phyloP scores from a whole-genome alignment of 2,888 invertebrate genomes.

The Phasia obesa region DNA sequence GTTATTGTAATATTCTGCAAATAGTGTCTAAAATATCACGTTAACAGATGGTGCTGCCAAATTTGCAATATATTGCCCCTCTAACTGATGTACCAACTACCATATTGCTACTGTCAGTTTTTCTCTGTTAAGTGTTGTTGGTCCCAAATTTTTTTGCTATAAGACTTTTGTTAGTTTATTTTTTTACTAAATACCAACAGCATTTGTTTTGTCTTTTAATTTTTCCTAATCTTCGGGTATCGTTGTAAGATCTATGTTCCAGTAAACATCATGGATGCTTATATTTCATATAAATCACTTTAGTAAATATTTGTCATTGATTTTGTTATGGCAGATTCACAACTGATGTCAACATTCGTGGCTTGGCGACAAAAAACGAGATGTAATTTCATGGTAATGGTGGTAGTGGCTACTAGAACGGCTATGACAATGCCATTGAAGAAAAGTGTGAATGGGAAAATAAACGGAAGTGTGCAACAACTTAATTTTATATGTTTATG shows the following conservation, averaged over 20 bases:
- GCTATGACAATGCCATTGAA: conserved; percentile 25
- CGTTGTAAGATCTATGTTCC: conserved; percentile 9
- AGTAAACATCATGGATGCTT: conserved; percentile 42
- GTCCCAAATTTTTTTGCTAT: too few relatives aligned
- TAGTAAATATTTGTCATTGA: conserved; percentile 70
- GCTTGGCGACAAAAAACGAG: not conserved
- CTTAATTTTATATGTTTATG: conserved; percentile 63
- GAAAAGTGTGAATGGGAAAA: conserved; percentile 51
- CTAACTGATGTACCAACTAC: too few relatives aligned
- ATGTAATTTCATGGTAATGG: conserved; percentile 29
- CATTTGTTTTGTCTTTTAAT: not conserved
- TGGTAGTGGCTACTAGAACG: not conserved
- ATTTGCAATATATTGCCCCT: too few relatives aligned
- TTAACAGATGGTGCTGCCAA: too few relatives aligned
- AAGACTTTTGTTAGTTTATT: too few relatives aligned
- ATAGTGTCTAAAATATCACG: too few relatives aligned
- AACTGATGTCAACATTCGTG: conserved; percentile 61
- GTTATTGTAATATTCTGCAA: too few relatives aligned
- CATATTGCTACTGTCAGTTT: too few relatives aligned
- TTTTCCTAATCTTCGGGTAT: not conserved
- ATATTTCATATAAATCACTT: conserved; percentile 70
- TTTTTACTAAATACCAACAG: too few relatives aligned
- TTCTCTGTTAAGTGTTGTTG: too few relatives aligned
- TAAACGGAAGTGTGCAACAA: conserved; percentile 63
- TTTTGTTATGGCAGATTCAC: conserved; percentile 62